These are phyloP conservation scores for Ailuropoda melanoleuca DNA, from an alignment of 2,113 vertebrate genomes.

Conservation along the genomic window DNA sequence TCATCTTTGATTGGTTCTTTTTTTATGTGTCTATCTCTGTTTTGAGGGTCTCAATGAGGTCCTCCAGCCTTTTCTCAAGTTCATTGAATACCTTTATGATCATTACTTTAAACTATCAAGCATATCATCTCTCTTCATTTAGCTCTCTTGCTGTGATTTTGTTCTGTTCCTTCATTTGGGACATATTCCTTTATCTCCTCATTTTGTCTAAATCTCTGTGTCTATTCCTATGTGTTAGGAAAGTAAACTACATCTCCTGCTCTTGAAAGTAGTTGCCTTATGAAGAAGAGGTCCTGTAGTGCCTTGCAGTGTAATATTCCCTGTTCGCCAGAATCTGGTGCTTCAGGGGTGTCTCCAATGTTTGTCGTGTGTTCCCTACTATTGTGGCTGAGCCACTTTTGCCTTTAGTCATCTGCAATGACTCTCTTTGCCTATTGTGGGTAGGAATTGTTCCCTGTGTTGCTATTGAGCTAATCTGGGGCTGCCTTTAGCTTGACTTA, in stretches of 20 bases:
- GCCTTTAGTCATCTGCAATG: background rate
- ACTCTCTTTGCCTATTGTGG: background rate
- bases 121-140: background rate
- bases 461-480: background rate
- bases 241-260: background rate
- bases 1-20: background rate
- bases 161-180: background rate
- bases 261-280: background rate
- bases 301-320: background rate
- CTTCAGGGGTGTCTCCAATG: background rate
- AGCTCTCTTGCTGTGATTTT: background rate
- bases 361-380: background rate
- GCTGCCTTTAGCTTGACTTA: background rate
- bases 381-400: background rate
- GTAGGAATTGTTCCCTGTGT: background rate
- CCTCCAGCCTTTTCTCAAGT: background rate
- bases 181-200: background rate
- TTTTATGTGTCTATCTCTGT: background rate
- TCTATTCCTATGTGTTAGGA: background rate
- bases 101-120: background rate
- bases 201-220: background rate
- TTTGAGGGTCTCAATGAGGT: background rate
- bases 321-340: background rate
- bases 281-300: background rate
- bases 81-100: background rate